Evolutionary conservation across 2,113 vertebrate genomes (phyloP).

Genomic region (Meles meles): DNA sequence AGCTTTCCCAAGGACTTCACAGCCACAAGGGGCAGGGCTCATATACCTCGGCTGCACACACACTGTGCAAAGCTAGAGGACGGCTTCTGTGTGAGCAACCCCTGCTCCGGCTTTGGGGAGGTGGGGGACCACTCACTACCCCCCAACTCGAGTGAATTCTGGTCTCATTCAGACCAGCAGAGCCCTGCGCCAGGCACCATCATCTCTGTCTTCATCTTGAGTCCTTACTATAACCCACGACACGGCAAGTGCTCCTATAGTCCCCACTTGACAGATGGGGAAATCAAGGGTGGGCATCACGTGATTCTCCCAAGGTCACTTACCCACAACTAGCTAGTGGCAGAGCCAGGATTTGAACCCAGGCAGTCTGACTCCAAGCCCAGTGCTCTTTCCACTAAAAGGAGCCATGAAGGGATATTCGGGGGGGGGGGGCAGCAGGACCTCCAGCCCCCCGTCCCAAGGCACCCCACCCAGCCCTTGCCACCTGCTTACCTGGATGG

Average conservation of each 20-base stretch:
- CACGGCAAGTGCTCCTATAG: not conserved
- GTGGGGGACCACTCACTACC: too few relatives aligned
- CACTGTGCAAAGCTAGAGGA: not conserved
- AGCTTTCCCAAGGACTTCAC: not conserved
- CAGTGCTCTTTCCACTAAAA: slow-evolving; percentile 34
- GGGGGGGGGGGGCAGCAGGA: not conserved
- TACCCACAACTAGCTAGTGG: not conserved
- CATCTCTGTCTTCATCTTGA: not conserved
- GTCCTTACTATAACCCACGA: not conserved
- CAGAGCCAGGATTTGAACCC: slow-evolving; percentile 55
- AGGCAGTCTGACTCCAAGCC: slow-evolving; percentile 47
- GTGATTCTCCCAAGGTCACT: not conserved
- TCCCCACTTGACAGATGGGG: not conserved
- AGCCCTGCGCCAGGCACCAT: too few relatives aligned
- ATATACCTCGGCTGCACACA: not conserved
- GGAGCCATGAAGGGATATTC: not conserved
- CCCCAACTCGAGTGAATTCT: not conserved
- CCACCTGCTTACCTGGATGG: slow-evolving; percentile 67
- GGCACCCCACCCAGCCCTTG: not conserved
- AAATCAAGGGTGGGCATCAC: fast-evolving
- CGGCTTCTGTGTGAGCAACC: not conserved
- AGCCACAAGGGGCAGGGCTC: not conserved
- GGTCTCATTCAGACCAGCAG: not conserved
- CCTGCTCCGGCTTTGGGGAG: not conserved
- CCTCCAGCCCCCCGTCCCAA: not conserved